These are phyloP conservation scores for Aphaenogaster rudis DNA, from an alignment of 1,140 invertebrate species.

Conservation along the genomic window DNA sequence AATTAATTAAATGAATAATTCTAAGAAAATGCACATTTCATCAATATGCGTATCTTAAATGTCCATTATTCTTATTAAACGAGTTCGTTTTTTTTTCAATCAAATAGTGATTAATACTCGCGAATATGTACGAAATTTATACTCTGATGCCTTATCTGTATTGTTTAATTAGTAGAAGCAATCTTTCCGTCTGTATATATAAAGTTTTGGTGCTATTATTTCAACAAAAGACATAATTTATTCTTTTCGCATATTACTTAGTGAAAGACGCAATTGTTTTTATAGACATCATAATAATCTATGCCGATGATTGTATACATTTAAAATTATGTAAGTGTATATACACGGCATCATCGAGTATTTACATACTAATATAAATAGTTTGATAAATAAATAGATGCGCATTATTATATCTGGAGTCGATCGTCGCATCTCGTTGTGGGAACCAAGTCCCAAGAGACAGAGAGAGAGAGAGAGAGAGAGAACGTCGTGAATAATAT, in stretches of 20 bases:
- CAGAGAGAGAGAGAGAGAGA: not conserved
- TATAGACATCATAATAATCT: constrained; percentile 20
- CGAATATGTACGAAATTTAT: constrained; percentile 20
- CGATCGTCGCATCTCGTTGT: constrained; percentile 1
- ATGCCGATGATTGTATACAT: constrained; percentile 8
- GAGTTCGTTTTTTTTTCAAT: not conserved
- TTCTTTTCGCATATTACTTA: not conserved
- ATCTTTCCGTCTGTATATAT: not conserved
- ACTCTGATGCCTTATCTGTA: not conserved
- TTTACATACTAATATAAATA: constrained; percentile 71
- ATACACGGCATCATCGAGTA: constrained; percentile 43
- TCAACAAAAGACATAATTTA: constrained; percentile 3
- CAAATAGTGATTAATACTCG: not conserved
- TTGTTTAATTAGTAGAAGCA: not conserved
- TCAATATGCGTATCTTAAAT: constrained; percentile 12
- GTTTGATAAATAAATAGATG: constrained; percentile 70
- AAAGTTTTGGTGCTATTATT: constrained; percentile 2
- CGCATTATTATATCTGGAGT: constrained; percentile 45
- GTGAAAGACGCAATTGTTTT: constrained; percentile 17
- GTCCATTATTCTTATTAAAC: constrained; percentile 38
- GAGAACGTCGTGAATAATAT: constrained; percentile 26
- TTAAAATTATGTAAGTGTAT: constrained; percentile 41
- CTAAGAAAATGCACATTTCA: not conserved
- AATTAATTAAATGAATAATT: constrained; percentile 28
- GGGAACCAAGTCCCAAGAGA: constrained; percentile 6